Evolutionary conservation across 53 echinoderm and acorn worm species (phyloP).

Genomic region (Holothuria leucospilota): DNA sequence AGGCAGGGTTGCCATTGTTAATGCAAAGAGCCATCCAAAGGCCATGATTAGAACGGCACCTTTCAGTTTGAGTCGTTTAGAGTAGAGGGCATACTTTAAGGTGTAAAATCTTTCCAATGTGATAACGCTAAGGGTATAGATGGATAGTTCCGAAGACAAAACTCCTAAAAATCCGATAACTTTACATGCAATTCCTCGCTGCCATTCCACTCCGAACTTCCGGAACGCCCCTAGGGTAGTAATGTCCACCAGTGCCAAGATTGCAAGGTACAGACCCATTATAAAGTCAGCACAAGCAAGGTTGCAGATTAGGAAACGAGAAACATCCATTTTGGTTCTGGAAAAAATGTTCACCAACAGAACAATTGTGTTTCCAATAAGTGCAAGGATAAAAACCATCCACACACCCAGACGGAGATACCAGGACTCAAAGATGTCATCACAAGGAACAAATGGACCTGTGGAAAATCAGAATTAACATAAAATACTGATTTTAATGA

Average conservation of each 20-base stretch:
- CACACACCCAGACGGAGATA: slow-evolving; percentile 87
- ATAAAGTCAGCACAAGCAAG: slow-evolving; percentile 94
- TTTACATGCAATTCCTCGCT: slow-evolving; percentile 76
- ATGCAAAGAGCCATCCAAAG: slow-evolving; percentile 86
- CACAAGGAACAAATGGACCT: slow-evolving; percentile 90
- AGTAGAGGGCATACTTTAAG: slow-evolving; percentile 90
- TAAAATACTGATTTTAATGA: background rate
- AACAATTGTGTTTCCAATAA: slow-evolving; percentile 82
- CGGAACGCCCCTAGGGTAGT: slow-evolving; percentile 75
- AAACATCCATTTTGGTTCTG: slow-evolving; percentile 87
- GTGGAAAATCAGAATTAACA: background rate
- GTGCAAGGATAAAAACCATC: slow-evolving; percentile 83
- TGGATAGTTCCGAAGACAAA: slow-evolving; percentile 89
- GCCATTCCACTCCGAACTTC: slow-evolving; percentile 80
- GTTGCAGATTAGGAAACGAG: slow-evolving; percentile 93
- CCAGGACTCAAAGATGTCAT: slow-evolving; percentile 89
- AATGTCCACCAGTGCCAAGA: slow-evolving; percentile 82
- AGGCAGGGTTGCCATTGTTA: slow-evolving; percentile 73
- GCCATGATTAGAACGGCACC: slow-evolving; percentile 82
- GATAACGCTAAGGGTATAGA: slow-evolving; percentile 87
- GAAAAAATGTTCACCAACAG: slow-evolving; percentile 84
- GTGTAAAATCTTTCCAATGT: slow-evolving; percentile 93
- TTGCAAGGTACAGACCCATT: slow-evolving; percentile 83
- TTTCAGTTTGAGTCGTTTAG: slow-evolving; percentile 82
- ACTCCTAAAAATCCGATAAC: slow-evolving; percentile 86